phyloP scores from a whole-genome alignment of 1,140 invertebrate species.

The Cydia splendana region DNA sequence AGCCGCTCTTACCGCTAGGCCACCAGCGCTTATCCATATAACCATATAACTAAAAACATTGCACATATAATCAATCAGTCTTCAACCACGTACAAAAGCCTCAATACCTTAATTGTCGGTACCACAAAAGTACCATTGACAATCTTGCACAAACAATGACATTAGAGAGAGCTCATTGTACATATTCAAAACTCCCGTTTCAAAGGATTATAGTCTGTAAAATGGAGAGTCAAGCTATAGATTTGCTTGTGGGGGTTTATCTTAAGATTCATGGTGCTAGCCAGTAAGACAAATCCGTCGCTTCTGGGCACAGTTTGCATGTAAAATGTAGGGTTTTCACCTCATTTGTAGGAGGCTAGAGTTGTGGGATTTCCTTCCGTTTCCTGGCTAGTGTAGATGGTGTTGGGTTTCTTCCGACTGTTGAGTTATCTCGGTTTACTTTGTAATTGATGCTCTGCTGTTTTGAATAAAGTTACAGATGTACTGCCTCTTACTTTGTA shows the following conservation, averaged over 20 bases:
- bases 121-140: constrained; percentile 49
- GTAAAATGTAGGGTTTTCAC: constrained; percentile 30
- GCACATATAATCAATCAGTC: constrained; percentile 34
- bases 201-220: constrained; percentile 38
- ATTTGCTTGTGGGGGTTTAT: constrained; percentile 22
- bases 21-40: background rate
- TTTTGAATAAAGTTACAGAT: background rate
- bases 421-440: background rate
- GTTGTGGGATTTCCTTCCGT: constrained; percentile 37
- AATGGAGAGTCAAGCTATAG: constrained; percentile 30
- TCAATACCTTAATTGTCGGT: constrained; percentile 34
- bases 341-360: constrained; percentile 30
- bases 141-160: constrained; percentile 55
- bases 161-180: constrained; percentile 64
- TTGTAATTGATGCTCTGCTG: background rate
- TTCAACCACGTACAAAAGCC: constrained; percentile 6
- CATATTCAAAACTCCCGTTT: constrained; percentile 44
- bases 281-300: constrained; percentile 44
- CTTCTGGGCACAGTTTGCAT: constrained; percentile 45
- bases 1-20: too few relatives aligned
- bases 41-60: background rate
- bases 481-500: too few relatives aligned
- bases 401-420: constrained; percentile 12
- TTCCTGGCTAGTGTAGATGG: background rate
- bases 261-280: constrained; percentile 36